Evolutionary conservation across 2,888 invertebrate species (phyloP).

Genomic region (Pyrochroa serraticornis): DNA sequence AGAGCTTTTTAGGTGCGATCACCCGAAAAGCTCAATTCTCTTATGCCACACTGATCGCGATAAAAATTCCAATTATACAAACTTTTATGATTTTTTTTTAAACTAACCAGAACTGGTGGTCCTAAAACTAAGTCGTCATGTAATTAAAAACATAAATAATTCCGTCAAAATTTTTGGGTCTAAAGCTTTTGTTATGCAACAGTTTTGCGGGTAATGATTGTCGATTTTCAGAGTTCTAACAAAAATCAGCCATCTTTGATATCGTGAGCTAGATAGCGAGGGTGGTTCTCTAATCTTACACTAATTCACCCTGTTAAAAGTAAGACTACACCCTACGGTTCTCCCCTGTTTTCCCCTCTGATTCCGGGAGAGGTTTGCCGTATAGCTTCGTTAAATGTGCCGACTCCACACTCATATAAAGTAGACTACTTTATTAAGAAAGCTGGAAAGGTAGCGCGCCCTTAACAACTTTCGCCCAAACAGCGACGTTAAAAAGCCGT

Average conservation of each 20-base stretch:
- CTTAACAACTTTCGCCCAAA: slow-evolving; percentile 7
- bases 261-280: slow-evolving; percentile 45
- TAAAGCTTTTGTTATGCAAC: too few species aligned
- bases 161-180: too few species aligned
- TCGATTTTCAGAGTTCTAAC: too few species aligned
- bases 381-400: slow-evolving; percentile 14
- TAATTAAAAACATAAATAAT: too few species aligned
- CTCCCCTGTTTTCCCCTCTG: slow-evolving; percentile 14
- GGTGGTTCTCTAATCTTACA: slow-evolving; percentile 50
- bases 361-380: slow-evolving; percentile 6
- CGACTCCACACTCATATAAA: slow-evolving; percentile 17
- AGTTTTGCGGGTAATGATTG: too few species aligned
- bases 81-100: too few species aligned
- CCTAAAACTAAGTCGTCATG: too few species aligned
- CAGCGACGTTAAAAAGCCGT: slow-evolving; percentile 8
- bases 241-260: slow-evolving; percentile 53
- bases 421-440: slow-evolving; percentile 20
- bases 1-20: slow-evolving; percentile 24
- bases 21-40: slow-evolving; percentile 9
- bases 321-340: slow-evolving; percentile 48
- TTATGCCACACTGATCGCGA: too few species aligned
- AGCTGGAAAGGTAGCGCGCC: not conserved
- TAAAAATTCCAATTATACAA: too few species aligned
- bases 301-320: slow-evolving; percentile 52
- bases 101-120: too few species aligned